A percentile compares a stretch with the other conserved stretches of the same genome.
phyloP scores from a whole-genome alignment of 1,140 invertebrate species.

The Rhynchophorus ferrugineus region DNA sequence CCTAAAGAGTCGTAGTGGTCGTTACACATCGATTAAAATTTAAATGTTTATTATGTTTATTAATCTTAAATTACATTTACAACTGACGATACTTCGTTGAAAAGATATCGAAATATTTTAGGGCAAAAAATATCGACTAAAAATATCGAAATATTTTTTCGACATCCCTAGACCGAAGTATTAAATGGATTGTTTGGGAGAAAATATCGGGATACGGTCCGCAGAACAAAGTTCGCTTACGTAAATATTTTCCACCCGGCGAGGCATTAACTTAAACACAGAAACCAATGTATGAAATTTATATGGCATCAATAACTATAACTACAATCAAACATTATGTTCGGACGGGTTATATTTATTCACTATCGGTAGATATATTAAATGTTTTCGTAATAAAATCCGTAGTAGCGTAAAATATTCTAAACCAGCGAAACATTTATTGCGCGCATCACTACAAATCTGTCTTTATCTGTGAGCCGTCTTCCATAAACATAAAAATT shows the following conservation, averaged over 20 bases:
- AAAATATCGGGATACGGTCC: background rate
- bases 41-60: too few relatives aligned
- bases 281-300: slow-evolving; percentile 1
- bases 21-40: too few relatives aligned
- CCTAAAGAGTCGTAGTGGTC: too few relatives aligned
- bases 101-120: too few relatives aligned
- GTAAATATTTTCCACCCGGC: background rate
- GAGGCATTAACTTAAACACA: background rate
- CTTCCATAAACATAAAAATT: slow-evolving; percentile 22
- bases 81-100: too few relatives aligned
- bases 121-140: too few relatives aligned
- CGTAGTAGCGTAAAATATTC: slow-evolving; percentile 2
- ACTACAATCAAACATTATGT: slow-evolving; percentile 6
- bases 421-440: slow-evolving; percentile 2
- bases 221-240: background rate
- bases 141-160: too few relatives aligned
- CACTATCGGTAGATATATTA: slow-evolving; percentile 13
- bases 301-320: slow-evolving; percentile 8
- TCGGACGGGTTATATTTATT: slow-evolving; percentile 5
- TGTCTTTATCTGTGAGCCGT: slow-evolving; percentile 13
- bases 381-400: slow-evolving; percentile 19
- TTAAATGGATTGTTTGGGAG: background rate
- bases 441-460: slow-evolving; percentile 15
- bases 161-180: too few relatives aligned
- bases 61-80: too few relatives aligned